These are phyloP conservation scores for Orthosia incerta DNA, from an alignment of 2,888 invertebrate genomes.

Conservation along the genomic window DNA sequence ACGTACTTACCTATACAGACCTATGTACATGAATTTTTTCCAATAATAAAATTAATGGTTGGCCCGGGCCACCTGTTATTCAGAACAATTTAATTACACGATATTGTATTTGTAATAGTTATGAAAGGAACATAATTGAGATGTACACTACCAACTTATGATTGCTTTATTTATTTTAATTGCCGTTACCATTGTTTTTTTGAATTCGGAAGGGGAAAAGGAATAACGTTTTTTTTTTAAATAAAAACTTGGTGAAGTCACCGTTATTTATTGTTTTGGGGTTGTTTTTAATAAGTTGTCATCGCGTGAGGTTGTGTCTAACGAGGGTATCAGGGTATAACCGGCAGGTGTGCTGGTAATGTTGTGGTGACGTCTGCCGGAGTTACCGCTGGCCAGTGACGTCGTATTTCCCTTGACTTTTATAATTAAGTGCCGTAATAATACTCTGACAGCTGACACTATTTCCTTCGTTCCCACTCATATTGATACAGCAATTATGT, in stretches of 20 bases:
- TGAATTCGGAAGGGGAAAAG: conserved; percentile 27
- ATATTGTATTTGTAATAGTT: conserved; percentile 66
- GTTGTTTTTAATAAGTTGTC: conserved; percentile 23
- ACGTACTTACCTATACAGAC: background rate
- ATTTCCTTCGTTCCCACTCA: background rate
- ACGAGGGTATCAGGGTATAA: conserved; percentile 3
- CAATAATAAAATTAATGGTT: conserved; percentile 41
- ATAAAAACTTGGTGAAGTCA: conserved; percentile 2
- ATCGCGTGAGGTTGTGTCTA: conserved; percentile 35
- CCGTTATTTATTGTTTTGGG: conserved; percentile 28
- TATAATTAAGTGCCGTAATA: conserved; percentile 11
- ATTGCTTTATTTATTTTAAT: conserved; percentile 76
- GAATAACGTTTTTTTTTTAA: conserved; percentile 10
- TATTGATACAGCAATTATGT: conserved; percentile 12
- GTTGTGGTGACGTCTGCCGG: background rate
- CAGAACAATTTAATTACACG: conserved; percentile 69
- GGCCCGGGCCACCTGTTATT: conserved; percentile 68
- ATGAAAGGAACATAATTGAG: conserved; percentile 71
- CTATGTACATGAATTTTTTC: conserved; percentile 19
- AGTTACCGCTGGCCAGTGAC: background rate
- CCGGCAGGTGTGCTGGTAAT: conserved; percentile 12
- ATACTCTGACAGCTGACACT: conserved; percentile 14
- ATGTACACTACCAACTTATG: conserved; percentile 65
- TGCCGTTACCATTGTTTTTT: conserved; percentile 51
- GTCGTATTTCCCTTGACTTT: conserved; percentile 16